Percentiles rank a stretch among this genome's conserved stretches.
These are phyloP conservation scores for Neodiprion pinetum DNA, from an alignment of 1,140 invertebrate genomes.

Conservation along the genomic window DNA sequence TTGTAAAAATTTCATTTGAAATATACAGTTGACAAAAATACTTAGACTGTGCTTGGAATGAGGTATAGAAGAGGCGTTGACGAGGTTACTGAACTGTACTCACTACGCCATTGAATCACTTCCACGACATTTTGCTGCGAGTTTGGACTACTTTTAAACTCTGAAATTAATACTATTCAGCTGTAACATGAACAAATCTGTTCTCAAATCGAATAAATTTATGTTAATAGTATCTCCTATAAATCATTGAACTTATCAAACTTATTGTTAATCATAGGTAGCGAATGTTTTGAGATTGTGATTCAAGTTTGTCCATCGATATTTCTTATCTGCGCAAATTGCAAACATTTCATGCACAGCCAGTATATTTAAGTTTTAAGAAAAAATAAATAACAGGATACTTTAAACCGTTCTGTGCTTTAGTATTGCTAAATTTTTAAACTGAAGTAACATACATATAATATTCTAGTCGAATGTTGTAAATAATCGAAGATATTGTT, in stretches of 20 bases:
- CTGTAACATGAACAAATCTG: neutral
- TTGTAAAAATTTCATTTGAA: neutral
- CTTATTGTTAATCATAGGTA: neutral
- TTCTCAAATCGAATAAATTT: neutral
- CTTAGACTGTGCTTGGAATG: neutral
- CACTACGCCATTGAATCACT: neutral
- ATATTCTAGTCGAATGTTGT: slow-evolving; percentile 14
- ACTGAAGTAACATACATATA: neutral
- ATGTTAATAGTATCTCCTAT: neutral
- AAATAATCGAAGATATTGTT: slow-evolving; percentile 12
- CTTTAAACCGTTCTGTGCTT: slow-evolving; percentile 4
- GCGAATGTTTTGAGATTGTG: neutral
- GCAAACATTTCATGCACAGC: neutral
- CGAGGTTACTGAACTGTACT: neutral
- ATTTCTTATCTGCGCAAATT: neutral
- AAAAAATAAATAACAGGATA: neutral
- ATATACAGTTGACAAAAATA: neutral
- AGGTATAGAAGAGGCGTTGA: neutral
- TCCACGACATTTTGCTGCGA: neutral
- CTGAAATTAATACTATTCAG: neutral
- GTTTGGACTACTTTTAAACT: neutral
- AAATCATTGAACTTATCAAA: neutral
- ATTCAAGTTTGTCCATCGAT: neutral
- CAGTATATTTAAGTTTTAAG: neutral
- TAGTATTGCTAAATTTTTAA: neutral